These are phyloP conservation scores for Microcebus tavaratra DNA, from an alignment of 2,113 vertebrate species.

Conservation along the genomic window DNA sequence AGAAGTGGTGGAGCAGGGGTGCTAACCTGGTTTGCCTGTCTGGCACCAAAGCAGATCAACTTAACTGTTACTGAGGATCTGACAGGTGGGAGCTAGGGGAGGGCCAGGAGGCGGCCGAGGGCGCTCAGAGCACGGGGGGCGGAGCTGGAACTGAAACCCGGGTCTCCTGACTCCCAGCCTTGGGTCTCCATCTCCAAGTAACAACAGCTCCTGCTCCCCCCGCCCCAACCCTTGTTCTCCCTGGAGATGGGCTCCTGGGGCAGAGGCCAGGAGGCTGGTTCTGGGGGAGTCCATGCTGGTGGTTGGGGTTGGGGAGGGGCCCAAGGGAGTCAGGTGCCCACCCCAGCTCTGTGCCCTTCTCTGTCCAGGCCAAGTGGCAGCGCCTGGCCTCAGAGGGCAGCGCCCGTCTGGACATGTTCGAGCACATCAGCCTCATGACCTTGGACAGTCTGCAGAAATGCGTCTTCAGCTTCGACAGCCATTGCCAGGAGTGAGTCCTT, in stretches of 20 bases:
- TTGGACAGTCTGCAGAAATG: conserved; percentile 93
- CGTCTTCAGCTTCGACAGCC: conserved; percentile 91
- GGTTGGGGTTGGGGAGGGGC: background rate
- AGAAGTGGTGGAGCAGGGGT: background rate
- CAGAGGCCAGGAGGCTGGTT: background rate
- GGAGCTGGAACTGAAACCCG: background rate
- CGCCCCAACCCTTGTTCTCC: background rate
- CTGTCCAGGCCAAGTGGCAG: conserved; percentile 88
- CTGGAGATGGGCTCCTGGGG: background rate
- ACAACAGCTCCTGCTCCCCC: background rate
- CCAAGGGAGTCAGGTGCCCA: background rate
- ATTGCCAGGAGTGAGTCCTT: conserved; percentile 91
- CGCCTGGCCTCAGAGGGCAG: conserved; percentile 65
- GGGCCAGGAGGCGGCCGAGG: background rate
- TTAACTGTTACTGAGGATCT: background rate
- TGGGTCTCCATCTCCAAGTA: background rate
- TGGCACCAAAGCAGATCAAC: background rate
- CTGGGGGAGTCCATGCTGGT: too few species aligned
- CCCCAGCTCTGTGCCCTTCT: accelerated
- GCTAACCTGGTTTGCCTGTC: too few species aligned
- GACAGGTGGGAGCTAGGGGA: background rate
- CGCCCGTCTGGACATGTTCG: conserved; percentile 86
- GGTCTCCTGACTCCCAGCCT: background rate
- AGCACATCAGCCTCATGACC: conserved; percentile 92
- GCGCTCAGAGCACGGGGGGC: background rate